Base-by-base conservation (phyloP, 2,113 vertebrate genomes). In the Mustelus asterias region DNA sequence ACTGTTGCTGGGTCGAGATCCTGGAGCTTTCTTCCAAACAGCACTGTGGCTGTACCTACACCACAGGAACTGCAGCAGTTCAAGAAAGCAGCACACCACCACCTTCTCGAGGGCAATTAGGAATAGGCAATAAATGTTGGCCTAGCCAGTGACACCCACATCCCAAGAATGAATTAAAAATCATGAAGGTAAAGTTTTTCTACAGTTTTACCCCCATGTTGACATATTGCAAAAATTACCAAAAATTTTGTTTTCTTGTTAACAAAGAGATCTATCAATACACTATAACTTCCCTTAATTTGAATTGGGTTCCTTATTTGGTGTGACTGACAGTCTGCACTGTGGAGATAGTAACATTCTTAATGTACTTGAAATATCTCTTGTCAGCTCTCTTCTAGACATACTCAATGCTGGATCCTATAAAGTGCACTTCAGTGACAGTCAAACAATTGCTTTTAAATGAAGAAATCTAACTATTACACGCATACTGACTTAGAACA, bases 401-500 rank as follows among this genome's bases (percentile, higher is more conserved):
- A 24, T 90, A 90, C 18, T 37, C 60, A 7, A 37, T 6, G n/a
- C 63, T 67, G 33, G 16, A 37, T 22, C 20, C 63, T 14, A 63
- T 94, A 67, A 67, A 65, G 54, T 90, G 26, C 54, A 29, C 26
- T 29, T 54, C 13, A 14, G 26, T 67, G 90, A 93, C 89, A 93
- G 33, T 41, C 24, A n/a, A 94, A 67, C 60, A 94, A 94, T 94
- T 94, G 90, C 20, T 94, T 94, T 94, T 63, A 94, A 94, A 94
- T 37, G n/a, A 67, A 67, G 60, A 63, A 37, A 90, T 90, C 88
- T n/a, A 67, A 3, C 18, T 60, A 94, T 94, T 60, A 37, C 90
- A 41, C 67, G n/a, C 60, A 37, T n/a, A 67, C 90, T 94, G n/a
- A 41, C 37, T 41, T 29, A 93, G 37, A 65, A 94, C 33, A n/a